phyloP scores from a whole-genome alignment of 2,797 vertebrate species.

The Sphenopsis melanotis region DNA sequence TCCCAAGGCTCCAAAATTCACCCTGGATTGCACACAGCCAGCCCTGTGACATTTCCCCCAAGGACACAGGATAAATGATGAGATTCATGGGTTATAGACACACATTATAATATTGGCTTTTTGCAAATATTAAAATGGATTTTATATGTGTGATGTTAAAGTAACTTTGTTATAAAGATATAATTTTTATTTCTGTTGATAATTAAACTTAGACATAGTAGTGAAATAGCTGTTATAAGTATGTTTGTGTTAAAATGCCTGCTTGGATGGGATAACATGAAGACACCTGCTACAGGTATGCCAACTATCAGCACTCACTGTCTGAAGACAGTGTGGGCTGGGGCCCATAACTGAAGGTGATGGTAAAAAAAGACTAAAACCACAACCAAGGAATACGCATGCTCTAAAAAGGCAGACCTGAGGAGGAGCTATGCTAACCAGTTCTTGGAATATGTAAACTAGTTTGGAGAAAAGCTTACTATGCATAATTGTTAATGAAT shows the following conservation, averaged over 20 bases:
- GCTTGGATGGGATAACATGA: background rate
- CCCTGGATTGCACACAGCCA: fast-evolving
- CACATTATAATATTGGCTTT: background rate
- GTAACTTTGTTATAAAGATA: background rate
- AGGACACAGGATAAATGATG: fast-evolving
- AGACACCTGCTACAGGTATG: background rate
- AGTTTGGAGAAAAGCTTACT: background rate
- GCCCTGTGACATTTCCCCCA: background rate
- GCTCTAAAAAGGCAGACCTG: background rate
- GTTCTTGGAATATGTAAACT: background rate
- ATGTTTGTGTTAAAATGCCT: background rate
- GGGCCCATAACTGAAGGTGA: background rate
- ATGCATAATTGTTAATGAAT: background rate
- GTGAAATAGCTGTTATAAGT: background rate
- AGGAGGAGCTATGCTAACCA: background rate
- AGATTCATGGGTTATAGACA: background rate
- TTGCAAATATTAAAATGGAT: background rate
- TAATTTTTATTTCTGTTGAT: background rate
- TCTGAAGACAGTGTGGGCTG: background rate
- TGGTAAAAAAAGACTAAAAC: background rate
- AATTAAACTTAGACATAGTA: background rate
- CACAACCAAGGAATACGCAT: background rate
- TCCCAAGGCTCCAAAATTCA: background rate
- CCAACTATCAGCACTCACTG: background rate
- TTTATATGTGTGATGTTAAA: background rate